Evolutionary conservation across 2,797 vertebrate genomes (phyloP).

Genomic region (Helicolenus hilgendorfi): DNA sequence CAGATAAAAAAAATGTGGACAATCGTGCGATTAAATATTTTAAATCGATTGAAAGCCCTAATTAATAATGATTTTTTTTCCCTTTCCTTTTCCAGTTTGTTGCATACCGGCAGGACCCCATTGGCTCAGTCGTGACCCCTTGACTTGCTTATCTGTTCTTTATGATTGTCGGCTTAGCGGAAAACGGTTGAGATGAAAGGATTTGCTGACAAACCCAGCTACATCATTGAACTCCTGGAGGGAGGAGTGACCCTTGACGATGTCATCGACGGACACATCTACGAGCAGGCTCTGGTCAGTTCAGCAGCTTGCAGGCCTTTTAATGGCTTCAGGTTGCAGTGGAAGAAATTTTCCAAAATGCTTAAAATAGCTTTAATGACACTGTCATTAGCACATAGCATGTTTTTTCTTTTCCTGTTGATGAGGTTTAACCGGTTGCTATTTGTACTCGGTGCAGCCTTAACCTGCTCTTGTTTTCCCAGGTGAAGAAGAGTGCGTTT

Average conservation of each 20-base stretch:
- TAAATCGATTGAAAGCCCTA: too few species aligned
- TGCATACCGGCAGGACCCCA: conserved; percentile 99
- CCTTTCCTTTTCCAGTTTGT: conserved; percentile 93
- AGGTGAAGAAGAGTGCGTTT: conserved; percentile 97
- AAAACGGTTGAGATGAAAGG: conserved; percentile 99
- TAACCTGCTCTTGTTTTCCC: conserved; percentile 7
- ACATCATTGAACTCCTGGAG: conserved; percentile 96
- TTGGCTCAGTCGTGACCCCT: conserved; percentile 94
- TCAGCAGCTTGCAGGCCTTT: not conserved
- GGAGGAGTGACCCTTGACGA: conserved; percentile 95
- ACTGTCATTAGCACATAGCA: not conserved
- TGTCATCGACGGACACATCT: conserved; percentile 97
- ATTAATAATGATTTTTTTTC: not conserved
- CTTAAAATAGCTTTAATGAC: not conserved
- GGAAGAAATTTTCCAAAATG: not conserved
- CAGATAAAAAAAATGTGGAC: not conserved
- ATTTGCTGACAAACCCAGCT: conserved; percentile 97
- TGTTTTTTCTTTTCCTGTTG: not conserved
- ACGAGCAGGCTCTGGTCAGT: conserved; percentile 96
- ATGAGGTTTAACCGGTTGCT: not conserved
- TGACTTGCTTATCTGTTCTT: conserved; percentile 95
- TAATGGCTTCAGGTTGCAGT: not conserved
- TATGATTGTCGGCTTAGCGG: conserved; percentile 99
- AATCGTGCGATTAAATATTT: too few species aligned
- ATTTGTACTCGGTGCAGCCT: not conserved